These are phyloP conservation scores for Tragopan temminckii DNA, from an alignment of 2,797 vertebrate genomes.

Conservation along the genomic window DNA sequence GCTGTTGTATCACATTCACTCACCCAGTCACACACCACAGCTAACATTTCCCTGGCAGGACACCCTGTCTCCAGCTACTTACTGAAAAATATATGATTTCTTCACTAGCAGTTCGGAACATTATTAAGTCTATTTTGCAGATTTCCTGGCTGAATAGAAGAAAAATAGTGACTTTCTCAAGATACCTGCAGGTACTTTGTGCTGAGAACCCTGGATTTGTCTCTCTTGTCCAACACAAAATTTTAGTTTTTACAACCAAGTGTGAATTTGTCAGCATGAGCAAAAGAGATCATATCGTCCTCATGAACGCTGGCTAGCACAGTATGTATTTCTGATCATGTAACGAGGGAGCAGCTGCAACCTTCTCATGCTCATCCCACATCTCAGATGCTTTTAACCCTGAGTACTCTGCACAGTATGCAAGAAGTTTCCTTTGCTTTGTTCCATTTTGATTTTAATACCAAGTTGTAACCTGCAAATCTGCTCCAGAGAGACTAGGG, in stretches of 20 bases:
- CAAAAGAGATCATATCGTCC: neutral
- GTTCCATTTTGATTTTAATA: neutral
- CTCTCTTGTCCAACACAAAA: neutral
- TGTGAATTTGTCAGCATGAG: neutral
- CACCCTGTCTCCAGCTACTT: constrained; percentile 29
- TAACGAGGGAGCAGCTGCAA: neutral
- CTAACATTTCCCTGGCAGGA: constrained; percentile 54
- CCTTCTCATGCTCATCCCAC: neutral
- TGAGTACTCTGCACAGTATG: fast-evolving
- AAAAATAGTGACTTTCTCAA: neutral
- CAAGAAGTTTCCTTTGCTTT: neutral
- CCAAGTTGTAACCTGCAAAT: neutral
- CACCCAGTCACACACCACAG: neutral
- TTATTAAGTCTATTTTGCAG: constrained; percentile 19
- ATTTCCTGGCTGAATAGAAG: neutral
- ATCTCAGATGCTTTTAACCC: neutral
- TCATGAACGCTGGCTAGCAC: neutral
- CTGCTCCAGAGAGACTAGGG: neutral
- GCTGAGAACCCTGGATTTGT: neutral
- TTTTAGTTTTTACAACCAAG: neutral
- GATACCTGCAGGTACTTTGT: neutral
- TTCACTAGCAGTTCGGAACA: neutral
- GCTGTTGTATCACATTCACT: constrained; percentile 23
- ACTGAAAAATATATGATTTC: neutral
- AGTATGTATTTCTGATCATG: neutral